Conservation (phyloP, 37 sponge, comb jelly and placozoan species). For the Corticium candelabrum region DNA sequence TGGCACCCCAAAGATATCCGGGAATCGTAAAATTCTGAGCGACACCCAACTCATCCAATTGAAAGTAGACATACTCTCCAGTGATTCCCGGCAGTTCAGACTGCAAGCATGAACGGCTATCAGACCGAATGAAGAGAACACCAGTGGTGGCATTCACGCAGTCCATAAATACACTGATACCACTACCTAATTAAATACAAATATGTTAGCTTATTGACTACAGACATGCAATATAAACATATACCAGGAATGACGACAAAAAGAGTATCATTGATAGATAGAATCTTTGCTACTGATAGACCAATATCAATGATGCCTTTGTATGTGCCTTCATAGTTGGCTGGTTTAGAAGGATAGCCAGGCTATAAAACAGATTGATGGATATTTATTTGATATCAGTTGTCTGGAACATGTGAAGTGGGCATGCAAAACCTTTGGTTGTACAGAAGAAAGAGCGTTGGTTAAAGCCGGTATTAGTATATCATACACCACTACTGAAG, state of each 20-base stretch:
- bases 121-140: not conserved
- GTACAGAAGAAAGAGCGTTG: not conserved
- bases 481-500: not conserved
- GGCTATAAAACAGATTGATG: not conserved
- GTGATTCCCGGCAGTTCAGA: not conserved
- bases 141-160: not conserved
- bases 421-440: no score
- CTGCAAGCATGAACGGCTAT: not conserved
- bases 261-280: not conserved
- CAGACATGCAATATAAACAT: no score
- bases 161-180: not conserved
- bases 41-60: not conserved
- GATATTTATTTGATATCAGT: no score
- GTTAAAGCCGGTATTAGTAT: not conserved
- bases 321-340: not conserved
- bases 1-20: not conserved
- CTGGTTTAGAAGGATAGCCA: not conserved
- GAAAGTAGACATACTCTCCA: not conserved
- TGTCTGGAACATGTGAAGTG: no score
- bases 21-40: not conserved
- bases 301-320: not conserved
- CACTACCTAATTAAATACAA: no score
- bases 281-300: not conserved
- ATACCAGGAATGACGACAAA: no score
- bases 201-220: no score